A percentile compares a stretch with the other conserved stretches of the same genome.
Conservation (phyloP, 2,113 vertebrate species). For the Brachypteracias leptosomus region DNA sequence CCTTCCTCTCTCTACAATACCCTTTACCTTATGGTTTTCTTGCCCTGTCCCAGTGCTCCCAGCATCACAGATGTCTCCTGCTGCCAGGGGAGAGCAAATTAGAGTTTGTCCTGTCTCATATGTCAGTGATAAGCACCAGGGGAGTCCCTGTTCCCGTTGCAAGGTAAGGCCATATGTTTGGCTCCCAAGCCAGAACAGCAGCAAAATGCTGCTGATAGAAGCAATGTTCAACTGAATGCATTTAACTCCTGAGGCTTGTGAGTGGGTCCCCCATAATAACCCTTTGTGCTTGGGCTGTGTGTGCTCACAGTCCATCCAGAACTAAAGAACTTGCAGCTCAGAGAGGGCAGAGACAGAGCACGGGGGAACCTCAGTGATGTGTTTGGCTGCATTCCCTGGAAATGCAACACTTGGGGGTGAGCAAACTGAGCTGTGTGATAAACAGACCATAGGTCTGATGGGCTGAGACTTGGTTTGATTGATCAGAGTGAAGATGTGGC, state of each 20-base stretch:
- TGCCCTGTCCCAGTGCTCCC: not conserved
- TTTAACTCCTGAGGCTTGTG: not conserved
- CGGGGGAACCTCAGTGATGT: too few species aligned
- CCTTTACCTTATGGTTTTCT: not conserved
- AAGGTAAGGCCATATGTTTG: slow-evolving; percentile 10
- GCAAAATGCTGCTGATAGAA: not conserved
- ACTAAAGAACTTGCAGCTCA: accelerated
- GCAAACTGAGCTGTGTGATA: accelerated
- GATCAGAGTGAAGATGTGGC: not conserved
- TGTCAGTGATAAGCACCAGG: not conserved
- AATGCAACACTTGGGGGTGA: not conserved
- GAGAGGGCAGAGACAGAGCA: not conserved
- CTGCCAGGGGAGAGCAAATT: not conserved
- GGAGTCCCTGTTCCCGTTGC: not conserved
- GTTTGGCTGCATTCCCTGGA: too few species aligned
- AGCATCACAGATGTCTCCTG: not conserved
- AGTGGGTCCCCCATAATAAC: too few species aligned
- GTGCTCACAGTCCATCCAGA: not conserved
- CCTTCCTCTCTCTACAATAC: not conserved
- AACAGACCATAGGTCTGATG: not conserved
- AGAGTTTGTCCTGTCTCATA: not conserved
- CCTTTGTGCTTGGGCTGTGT: not conserved
- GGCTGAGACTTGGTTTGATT: not conserved
- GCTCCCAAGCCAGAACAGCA: not conserved
- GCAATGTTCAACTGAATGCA: not conserved